Evolutionary conservation across 2,113 vertebrate genomes (phyloP), one percentile per base, ranked within the genome.

Genomic region (Heteronetta atricapilla): DNA sequence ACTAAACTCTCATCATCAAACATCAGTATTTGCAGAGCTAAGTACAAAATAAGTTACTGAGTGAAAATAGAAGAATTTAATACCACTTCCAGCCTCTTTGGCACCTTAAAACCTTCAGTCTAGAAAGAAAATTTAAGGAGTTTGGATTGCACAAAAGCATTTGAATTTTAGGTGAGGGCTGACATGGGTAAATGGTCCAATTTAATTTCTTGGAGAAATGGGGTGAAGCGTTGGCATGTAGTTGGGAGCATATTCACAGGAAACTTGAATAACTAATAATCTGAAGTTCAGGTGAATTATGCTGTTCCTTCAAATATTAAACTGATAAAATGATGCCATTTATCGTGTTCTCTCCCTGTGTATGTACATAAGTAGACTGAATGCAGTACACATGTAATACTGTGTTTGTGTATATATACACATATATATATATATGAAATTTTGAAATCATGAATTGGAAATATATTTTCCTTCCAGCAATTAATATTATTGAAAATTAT

Each of bases 131-230:
- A 67, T 50, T 5, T 33, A 60, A 40, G 55, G 46, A 86, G 10
- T 14, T 86, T 14, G 58, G 46, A 7, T 28, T 29, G 46, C 50
- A 50, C 6, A 11, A 11, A 25, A 56, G 50, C 14, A 12, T 79
- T 55, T 29, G 29, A 59, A 11, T 29, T 74, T 31, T 68, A 76
- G 59, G 5, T 63, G 46, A 74, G 70, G 40, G 29, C 52, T 5
- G 1, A 8, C 1, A 0, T 79, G 21, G 38, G 36, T 22, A 40
- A 34, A 52, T 0, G 1, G 53, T 79, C 33, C 33, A 0, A 0
- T 26, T 42, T 34, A 88, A 53, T 58, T 88, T 19, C 73, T 79
- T 88, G 31, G 50, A 50, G 56, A 90, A 69, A 40, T 14, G 31
- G 5, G 11, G 3, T 68, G 38, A 60, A 69, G 53, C 3, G 17